Percentiles rank a stretch among this genome's conserved stretches.
Evolutionary conservation across 2,113 vertebrate genomes (phyloP).

Genomic region (Uria aalge): DNA sequence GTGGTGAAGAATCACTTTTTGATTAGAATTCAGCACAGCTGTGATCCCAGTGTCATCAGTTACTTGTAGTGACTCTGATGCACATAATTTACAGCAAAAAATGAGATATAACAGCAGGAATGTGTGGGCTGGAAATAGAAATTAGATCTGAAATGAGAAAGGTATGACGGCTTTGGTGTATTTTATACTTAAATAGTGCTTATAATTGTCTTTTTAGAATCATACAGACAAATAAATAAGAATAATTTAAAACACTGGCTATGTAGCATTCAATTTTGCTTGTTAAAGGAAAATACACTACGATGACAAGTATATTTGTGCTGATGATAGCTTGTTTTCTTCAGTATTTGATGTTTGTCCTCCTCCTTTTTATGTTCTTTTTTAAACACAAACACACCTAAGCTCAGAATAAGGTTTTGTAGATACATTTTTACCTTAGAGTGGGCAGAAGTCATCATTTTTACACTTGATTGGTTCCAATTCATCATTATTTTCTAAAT

Average conservation of each 20-base stretch:
- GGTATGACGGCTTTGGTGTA: background rate
- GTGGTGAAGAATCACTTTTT: background rate
- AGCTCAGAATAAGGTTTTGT: background rate
- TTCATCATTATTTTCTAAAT: background rate
- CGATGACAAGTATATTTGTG: background rate
- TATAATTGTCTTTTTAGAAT: background rate
- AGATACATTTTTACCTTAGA: background rate
- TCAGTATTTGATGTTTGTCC: background rate
- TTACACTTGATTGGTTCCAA: background rate
- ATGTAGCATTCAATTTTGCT: background rate
- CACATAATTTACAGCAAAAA: slow-evolving; percentile 2
- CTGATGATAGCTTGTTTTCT: slow-evolving; percentile 3
- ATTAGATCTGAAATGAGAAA: background rate
- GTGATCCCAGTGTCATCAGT: background rate
- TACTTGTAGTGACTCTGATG: background rate
- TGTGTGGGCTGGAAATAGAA: background rate
- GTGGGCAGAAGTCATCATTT: background rate
- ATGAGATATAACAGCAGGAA: slow-evolving; percentile 11
- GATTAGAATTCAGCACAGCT: slow-evolving; percentile 10
- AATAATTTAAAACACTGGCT: background rate
- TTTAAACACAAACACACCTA: background rate
- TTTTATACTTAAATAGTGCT: slow-evolving; percentile 3
- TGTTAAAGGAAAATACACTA: background rate
- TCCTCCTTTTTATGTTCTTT: background rate
- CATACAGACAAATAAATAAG: background rate